A percentile compares a stretch with the other conserved stretches of the same genome.
Evolutionary conservation across 2,113 vertebrate species (phyloP).

Genomic region (Oncorhynchus tshawytscha): DNA sequence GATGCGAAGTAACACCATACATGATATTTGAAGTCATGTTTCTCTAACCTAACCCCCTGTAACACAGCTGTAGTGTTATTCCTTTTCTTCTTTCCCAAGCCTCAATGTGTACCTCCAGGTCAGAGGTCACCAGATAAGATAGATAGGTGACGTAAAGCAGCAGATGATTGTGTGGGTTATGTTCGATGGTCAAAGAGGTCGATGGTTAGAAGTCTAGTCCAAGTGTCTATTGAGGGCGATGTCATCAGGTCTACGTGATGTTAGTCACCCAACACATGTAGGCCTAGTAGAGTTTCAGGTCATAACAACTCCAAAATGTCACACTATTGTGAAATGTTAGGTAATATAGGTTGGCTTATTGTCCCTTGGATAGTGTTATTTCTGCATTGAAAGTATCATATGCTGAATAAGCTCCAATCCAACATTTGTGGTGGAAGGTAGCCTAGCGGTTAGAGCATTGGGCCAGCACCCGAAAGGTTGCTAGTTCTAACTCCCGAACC

Average conservation of each 20-base stretch:
- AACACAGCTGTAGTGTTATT: background rate
- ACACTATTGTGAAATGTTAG: background rate
- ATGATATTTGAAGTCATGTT: background rate
- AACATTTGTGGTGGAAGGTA: background rate
- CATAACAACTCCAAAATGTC: too few relatives aligned
- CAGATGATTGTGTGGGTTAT: background rate
- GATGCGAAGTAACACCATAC: slow-evolving; percentile 24
- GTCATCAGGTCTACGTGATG: too few relatives aligned
- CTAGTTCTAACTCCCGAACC: too few relatives aligned
- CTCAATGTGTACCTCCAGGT: background rate
- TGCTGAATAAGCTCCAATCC: background rate
- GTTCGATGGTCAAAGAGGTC: background rate
- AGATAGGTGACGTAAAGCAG: background rate
- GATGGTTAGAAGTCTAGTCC: background rate
- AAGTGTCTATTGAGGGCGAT: background rate
- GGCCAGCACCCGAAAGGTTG: too few relatives aligned
- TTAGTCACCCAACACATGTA: background rate
- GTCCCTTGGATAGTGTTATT: background rate
- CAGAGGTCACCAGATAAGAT: background rate
- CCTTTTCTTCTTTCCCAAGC: background rate
- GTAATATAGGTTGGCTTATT: background rate
- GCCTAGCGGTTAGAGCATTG: too few relatives aligned
- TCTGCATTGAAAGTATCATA: background rate
- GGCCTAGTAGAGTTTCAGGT: background rate
- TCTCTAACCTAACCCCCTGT: background rate